Evolutionary conservation across 1,140 invertebrate species (phyloP).

Genomic region (Stegodyphus dumicola): DNA sequence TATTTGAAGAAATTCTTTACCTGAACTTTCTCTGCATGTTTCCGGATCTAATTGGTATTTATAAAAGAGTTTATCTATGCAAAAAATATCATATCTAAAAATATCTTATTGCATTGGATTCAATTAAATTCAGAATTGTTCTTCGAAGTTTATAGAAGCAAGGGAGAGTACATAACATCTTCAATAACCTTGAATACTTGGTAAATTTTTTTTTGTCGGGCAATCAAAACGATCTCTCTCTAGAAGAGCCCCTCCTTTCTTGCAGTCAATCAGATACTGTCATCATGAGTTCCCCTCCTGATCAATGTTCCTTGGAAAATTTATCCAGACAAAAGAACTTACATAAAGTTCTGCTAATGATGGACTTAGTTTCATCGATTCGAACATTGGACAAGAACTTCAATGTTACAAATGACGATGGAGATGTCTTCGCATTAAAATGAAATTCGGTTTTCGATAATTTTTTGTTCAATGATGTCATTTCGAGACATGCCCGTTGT

Average conservation of each 20-base stretch:
- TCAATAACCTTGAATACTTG: no score
- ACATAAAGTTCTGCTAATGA: conserved; percentile 59
- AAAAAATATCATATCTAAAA: no score
- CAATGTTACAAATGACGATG: conserved; percentile 50
- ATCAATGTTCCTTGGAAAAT: conserved; percentile 51
- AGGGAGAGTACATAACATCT: no score
- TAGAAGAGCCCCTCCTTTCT: not conserved
- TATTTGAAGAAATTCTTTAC: no score
- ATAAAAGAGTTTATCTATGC: no score
- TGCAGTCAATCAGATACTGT: conserved; percentile 31
- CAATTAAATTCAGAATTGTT: no score
- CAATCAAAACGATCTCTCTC: conserved; percentile 33
- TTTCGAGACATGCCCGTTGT: conserved; percentile 32
- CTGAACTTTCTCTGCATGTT: no score
- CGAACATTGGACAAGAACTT: conserved; percentile 35
- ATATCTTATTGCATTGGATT: no score
- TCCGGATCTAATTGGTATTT: no score
- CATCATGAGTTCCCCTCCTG: conserved; percentile 22
- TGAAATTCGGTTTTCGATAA: conserved; percentile 58
- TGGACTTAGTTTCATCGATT: conserved; percentile 50
- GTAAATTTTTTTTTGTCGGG: conserved; percentile 21
- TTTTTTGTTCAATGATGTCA: conserved; percentile 54
- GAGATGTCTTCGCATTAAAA: conserved; percentile 52
- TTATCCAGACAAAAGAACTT: conserved; percentile 52
- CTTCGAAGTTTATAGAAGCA: no score